Conservation (phyloP, 1,140 invertebrate species). For the Hetaerina americana region DNA sequence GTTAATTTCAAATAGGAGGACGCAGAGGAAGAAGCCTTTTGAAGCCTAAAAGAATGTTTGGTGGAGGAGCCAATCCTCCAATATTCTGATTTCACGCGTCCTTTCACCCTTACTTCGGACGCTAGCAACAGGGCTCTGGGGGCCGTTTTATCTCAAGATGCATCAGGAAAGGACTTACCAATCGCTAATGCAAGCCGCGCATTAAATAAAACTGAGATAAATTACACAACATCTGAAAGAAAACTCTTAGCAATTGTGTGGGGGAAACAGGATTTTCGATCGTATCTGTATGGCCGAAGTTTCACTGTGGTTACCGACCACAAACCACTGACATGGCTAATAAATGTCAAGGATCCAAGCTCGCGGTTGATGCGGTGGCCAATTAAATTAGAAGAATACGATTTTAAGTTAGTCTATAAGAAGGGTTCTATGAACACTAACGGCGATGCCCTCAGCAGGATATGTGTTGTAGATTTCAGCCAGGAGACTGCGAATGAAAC, state of each 20-base stretch:
- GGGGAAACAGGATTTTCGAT: conserved; percentile 29
- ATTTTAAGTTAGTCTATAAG: too few species aligned
- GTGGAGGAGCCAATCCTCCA: conserved; percentile 10
- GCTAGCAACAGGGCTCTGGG: conserved; percentile 16
- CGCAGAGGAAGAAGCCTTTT: conserved; percentile 9
- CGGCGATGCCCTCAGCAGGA: too few species aligned
- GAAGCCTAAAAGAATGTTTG: conserved; percentile 15
- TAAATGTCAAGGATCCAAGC: conserved; percentile 31
- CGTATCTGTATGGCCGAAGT: conserved; percentile 32
- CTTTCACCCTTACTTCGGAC: conserved; percentile 18
- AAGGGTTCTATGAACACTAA: too few species aligned
- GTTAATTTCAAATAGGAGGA: conserved; percentile 12
- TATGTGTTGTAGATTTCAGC: too few species aligned
- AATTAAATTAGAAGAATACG: too few species aligned
- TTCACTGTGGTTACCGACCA: conserved; percentile 40
- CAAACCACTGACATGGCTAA: conserved; percentile 31
- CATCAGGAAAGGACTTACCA: conserved; percentile 18
- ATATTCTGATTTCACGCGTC: conserved; percentile 16
- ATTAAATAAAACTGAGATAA: conserved; percentile 27
- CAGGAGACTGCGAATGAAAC: too few species aligned
- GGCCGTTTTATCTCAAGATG: conserved; percentile 17
- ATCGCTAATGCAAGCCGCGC: conserved; percentile 27
- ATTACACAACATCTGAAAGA: conserved; percentile 29
- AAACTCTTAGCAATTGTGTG: conserved; percentile 29
- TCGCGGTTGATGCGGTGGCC: conserved; percentile 35